phyloP scores from a whole-genome alignment of 2,797 vertebrate genomes.

The Pygocentrus nattereri region DNA sequence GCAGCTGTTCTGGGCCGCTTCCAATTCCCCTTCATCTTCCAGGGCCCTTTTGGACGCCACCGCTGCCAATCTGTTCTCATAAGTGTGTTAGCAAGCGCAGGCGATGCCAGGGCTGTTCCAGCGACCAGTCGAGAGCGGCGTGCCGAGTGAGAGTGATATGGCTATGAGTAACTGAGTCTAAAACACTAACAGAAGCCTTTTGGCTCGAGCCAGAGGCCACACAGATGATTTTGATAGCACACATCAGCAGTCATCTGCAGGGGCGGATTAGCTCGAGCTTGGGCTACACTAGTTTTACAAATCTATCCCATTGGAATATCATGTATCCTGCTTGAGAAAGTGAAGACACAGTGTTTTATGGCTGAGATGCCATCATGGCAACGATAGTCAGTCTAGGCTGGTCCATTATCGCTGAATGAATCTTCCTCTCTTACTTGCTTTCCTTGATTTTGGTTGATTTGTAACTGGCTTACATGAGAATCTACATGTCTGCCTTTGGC shows the following conservation, averaged over 20 bases:
- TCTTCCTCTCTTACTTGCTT: too few relatives aligned
- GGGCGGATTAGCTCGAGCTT: too few relatives aligned
- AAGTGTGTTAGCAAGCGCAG: slow-evolving; percentile 17
- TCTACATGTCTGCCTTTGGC: too few relatives aligned
- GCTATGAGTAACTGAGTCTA: slow-evolving; percentile 31
- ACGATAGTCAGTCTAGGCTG: too few relatives aligned
- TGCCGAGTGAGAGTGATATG: neutral
- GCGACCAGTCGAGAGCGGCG: neutral
- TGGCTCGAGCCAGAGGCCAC: neutral
- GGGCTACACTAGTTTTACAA: too few relatives aligned
- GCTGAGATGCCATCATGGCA: too few relatives aligned
- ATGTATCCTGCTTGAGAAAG: too few relatives aligned
- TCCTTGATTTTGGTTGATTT: too few relatives aligned
- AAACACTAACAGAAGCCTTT: slow-evolving; percentile 13
- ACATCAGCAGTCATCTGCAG: neutral
- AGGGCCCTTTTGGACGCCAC: slow-evolving; percentile 10
- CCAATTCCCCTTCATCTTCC: slow-evolving; percentile 27
- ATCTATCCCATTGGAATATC: too few relatives aligned
- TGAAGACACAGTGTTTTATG: too few relatives aligned
- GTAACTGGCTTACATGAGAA: too few relatives aligned
- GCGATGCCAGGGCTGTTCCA: slow-evolving; percentile 31
- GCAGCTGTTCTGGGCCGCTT: slow-evolving; percentile 31
- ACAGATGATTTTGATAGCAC: neutral
- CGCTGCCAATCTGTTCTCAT: slow-evolving; percentile 20
- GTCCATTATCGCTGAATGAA: too few relatives aligned